Percentiles rank a stretch among this genome's conserved stretches.
Evolutionary conservation across 92 coral and sea anemone species (phyloP).

Genomic region (Parazoanthus swiftii): DNA sequence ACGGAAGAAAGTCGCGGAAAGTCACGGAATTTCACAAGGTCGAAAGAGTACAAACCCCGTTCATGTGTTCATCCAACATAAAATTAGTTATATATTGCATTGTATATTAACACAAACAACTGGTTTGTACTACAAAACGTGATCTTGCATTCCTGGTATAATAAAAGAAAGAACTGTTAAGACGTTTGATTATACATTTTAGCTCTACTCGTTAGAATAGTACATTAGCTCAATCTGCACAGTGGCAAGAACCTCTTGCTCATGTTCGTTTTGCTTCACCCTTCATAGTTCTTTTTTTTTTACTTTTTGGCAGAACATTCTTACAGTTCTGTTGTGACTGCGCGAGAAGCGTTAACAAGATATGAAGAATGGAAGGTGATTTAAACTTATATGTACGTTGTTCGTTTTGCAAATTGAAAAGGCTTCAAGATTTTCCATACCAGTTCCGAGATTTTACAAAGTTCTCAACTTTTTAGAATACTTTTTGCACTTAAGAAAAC

Average conservation of each 20-base stretch:
- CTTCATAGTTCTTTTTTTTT: no score
- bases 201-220: no score
- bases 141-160: not conserved
- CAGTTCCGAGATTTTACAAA: no score
- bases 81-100: no score
- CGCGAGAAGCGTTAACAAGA: conserved; percentile 17
- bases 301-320: not conserved
- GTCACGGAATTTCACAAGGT: no score
- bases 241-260: no score
- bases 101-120: not conserved
- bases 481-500: not conserved
- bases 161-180: not conserved
- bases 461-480: no score
- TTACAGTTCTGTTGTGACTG: conserved; percentile 4
- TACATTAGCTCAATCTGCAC: no score
- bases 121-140: not conserved
- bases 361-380: conserved; percentile 44
- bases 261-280: not conserved
- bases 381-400: not conserved
- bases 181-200: not conserved
- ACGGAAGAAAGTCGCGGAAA: no score
- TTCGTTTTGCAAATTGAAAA: not conserved
- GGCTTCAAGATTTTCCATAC: no score
- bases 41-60: no score
- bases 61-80: not conserved